A percentile compares a stretch with the other conserved stretches of the same genome.
Evolutionary conservation across 2,797 vertebrate genomes (phyloP).

Genomic region (Gobionotothen gibberifrons): DNA sequence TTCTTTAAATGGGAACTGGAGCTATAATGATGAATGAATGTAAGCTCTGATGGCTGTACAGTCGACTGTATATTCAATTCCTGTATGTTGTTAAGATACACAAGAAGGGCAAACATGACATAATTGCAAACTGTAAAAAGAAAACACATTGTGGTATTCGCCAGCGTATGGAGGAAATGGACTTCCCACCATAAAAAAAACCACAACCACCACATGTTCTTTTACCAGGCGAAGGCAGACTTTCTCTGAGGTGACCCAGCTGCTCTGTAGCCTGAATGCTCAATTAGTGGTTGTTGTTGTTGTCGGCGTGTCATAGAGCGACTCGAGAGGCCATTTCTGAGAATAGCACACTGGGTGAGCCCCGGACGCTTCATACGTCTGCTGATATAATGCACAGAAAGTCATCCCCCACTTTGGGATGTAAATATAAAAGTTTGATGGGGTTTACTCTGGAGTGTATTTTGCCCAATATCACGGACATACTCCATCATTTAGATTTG

Average conservation of each 20-base stretch:
- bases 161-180: constrained; percentile 49
- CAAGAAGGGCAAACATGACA: constrained; percentile 1
- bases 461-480: background rate
- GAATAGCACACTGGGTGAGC: constrained; percentile 44
- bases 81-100: constrained; percentile 2
- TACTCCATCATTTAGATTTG: constrained; percentile 16
- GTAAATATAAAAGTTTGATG: background rate
- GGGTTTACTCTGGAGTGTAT: background rate
- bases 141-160: constrained; percentile 18
- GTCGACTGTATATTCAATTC: background rate
- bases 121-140: constrained; percentile 10
- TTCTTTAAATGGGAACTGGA: background rate
- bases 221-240: constrained; percentile 39
- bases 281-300: constrained; percentile 62
- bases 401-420: background rate
- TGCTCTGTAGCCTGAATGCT: constrained; percentile 47
- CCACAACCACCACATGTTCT: constrained; percentile 61
- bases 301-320: constrained; percentile 47
- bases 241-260: constrained; percentile 59
- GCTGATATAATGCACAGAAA: constrained; percentile 10
- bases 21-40: constrained; percentile 1
- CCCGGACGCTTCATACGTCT: constrained; percentile 12
- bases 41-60: background rate
- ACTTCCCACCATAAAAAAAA: constrained; percentile 50
- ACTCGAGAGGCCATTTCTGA: constrained; percentile 43